These are phyloP conservation scores for Pygocentrus nattereri DNA, from an alignment of 2,797 vertebrate species.

Conservation along the genomic window DNA sequence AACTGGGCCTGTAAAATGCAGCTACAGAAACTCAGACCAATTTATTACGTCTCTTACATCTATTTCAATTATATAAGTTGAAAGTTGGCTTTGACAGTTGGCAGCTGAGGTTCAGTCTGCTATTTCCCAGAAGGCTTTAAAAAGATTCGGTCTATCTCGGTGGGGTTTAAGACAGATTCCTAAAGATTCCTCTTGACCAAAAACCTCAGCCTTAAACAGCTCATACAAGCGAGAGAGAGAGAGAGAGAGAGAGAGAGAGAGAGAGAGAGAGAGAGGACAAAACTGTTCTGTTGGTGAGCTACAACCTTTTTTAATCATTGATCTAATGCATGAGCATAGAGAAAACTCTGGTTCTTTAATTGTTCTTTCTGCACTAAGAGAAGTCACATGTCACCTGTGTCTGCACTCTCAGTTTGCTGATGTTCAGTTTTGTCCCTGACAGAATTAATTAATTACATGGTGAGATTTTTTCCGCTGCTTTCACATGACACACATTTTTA, in stretches of 20 bases:
- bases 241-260: too few species aligned
- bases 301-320: slow-evolving; percentile 87
- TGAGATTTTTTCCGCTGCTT: too few species aligned
- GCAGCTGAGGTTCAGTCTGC: slow-evolving; percentile 18
- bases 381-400: slow-evolving; percentile 21
- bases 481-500: too few species aligned
- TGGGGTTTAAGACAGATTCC: slow-evolving; percentile 44
- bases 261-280: background rate
- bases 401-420: background rate
- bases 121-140: slow-evolving; percentile 38
- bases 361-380: background rate
- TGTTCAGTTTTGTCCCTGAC: too few species aligned
- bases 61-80: slow-evolving; percentile 26
- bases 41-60: background rate
- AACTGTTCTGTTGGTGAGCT: slow-evolving; percentile 75
- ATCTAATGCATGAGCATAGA: slow-evolving; percentile 66
- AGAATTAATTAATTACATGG: too few species aligned
- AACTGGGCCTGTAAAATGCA: background rate
- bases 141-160: slow-evolving; percentile 14
- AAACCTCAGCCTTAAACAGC: slow-evolving; percentile 67
- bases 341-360: background rate
- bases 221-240: slow-evolving; percentile 42
- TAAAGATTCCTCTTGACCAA: slow-evolving; percentile 54
- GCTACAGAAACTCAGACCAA: background rate
- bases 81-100: slow-evolving; percentile 28